phyloP scores from a whole-genome alignment of 2,113 vertebrate species.

The Rana temporaria region DNA sequence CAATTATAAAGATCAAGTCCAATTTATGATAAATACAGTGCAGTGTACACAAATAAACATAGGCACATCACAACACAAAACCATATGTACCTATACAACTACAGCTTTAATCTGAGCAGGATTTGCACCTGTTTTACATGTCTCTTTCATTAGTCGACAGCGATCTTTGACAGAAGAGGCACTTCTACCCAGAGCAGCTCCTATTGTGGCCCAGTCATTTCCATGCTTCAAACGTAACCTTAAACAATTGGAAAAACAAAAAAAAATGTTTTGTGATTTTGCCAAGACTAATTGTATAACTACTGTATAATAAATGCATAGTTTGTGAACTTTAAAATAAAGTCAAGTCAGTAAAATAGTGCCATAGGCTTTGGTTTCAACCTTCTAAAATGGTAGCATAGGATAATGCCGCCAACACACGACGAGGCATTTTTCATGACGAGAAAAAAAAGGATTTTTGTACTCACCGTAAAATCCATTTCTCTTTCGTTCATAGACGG shows the following conservation, averaged over 20 bases:
- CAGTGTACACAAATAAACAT: neutral
- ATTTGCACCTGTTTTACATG: conserved; percentile 92
- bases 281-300: too few relatives aligned
- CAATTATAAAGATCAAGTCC: too few relatives aligned
- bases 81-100: neutral
- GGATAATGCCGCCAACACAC: too few relatives aligned
- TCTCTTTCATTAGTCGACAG: conserved; percentile 97
- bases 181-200: conserved; percentile 92
- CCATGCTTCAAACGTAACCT: conserved; percentile 93
- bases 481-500: too few relatives aligned
- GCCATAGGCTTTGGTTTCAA: too few relatives aligned
- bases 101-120: neutral
- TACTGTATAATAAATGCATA: too few relatives aligned
- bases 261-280: neutral
- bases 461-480: too few relatives aligned
- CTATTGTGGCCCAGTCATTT: conserved; percentile 99
- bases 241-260: neutral
- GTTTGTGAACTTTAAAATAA: too few relatives aligned
- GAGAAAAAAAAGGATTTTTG: too few relatives aligned
- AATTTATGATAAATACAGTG: neutral
- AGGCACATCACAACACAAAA: neutral
- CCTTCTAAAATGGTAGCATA: too few relatives aligned
- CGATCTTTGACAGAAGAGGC: conserved; percentile 98
- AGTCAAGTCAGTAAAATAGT: too few relatives aligned
- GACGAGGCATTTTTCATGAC: too few relatives aligned